Conservation (phyloP, 37 sponge, comb jelly and placozoan species). For the Eunapius fragilis region DNA sequence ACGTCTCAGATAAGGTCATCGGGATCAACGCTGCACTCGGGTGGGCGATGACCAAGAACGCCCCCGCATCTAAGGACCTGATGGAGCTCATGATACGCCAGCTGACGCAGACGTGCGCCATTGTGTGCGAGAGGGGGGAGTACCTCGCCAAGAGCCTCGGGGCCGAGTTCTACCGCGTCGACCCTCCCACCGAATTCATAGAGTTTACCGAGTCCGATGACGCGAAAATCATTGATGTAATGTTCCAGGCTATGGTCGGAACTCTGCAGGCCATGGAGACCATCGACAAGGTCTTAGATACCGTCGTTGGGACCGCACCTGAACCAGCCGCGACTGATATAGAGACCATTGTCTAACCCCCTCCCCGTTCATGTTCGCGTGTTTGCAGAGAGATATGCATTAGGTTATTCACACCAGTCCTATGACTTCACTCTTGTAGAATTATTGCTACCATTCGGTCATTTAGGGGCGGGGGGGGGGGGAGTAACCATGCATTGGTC, state of each 20-base stretch:
- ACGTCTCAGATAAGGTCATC: background rate
- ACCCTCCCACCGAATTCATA: slow-evolving; percentile 13
- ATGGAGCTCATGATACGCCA: slow-evolving; percentile 20
- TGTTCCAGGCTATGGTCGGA: slow-evolving; percentile 20
- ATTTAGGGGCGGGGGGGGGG: no score
- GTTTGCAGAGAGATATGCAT: no score
- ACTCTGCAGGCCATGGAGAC: background rate
- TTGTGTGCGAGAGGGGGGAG: slow-evolving; percentile 24
- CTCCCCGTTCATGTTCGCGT: no score
- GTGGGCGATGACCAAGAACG: background rate
- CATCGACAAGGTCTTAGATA: background rate
- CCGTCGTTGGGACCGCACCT: background rate
- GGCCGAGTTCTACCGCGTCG: slow-evolving; percentile 14
- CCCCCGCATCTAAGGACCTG: background rate
- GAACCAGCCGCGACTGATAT: no score
- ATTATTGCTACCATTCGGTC: no score
- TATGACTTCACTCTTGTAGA: no score
- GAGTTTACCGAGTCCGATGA: slow-evolving; percentile 19
- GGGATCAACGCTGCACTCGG: background rate
- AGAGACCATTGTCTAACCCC: no score
- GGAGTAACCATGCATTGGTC: no score
- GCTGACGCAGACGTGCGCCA: slow-evolving; percentile 27
- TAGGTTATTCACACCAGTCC: no score
- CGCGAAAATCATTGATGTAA: slow-evolving; percentile 18
- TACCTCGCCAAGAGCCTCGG: slow-evolving; percentile 8